These are phyloP conservation scores for Coenonympha arcania DNA, from an alignment of 2,888 invertebrate species.

Conservation along the genomic window DNA sequence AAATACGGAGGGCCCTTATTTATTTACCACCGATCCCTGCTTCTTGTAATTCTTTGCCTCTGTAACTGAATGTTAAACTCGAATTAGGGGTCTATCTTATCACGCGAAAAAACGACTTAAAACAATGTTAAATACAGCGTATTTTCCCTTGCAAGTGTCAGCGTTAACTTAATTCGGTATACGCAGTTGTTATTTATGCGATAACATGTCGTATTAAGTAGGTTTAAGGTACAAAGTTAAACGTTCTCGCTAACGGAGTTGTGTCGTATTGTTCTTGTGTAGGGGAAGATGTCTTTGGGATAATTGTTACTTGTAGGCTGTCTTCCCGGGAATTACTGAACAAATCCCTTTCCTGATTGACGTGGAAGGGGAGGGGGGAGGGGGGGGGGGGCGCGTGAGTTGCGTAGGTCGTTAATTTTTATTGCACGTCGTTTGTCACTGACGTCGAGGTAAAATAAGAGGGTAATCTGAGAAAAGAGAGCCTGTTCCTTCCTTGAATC, in stretches of 20 bases:
- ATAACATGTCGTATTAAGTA: slow-evolving; percentile 35
- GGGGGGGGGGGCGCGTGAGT: slow-evolving; percentile 33
- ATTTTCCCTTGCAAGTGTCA: slow-evolving; percentile 16
- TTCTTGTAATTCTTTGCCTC: slow-evolving; percentile 71
- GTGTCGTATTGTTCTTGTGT: slow-evolving; percentile 28
- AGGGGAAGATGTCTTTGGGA: slow-evolving; percentile 48
- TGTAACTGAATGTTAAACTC: slow-evolving; percentile 67
- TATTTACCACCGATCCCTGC: slow-evolving; percentile 59
- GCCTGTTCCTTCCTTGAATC: background rate
- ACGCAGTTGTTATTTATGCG: slow-evolving; percentile 17
- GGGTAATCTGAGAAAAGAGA: slow-evolving; percentile 4
- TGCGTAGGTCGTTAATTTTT: slow-evolving; percentile 54
- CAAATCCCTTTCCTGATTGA: slow-evolving; percentile 70
- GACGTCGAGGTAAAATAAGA: slow-evolving; percentile 9
- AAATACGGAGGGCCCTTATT: slow-evolving; percentile 53
- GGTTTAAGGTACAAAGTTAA: slow-evolving; percentile 37
- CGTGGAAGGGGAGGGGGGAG: slow-evolving; percentile 43
- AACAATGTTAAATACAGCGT: slow-evolving; percentile 10
- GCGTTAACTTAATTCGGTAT: slow-evolving; percentile 8
- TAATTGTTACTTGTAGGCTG: slow-evolving; percentile 71
- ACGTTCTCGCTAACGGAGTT: slow-evolving; percentile 29
- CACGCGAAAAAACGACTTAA: slow-evolving; percentile 14
- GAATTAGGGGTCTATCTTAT: slow-evolving; percentile 40
- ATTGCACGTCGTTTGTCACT: slow-evolving; percentile 46
- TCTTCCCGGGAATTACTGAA: slow-evolving; percentile 68